Evolutionary conservation across 2,797 vertebrate genomes (phyloP).

Genomic region (Haliaeetus vocifer): DNA sequence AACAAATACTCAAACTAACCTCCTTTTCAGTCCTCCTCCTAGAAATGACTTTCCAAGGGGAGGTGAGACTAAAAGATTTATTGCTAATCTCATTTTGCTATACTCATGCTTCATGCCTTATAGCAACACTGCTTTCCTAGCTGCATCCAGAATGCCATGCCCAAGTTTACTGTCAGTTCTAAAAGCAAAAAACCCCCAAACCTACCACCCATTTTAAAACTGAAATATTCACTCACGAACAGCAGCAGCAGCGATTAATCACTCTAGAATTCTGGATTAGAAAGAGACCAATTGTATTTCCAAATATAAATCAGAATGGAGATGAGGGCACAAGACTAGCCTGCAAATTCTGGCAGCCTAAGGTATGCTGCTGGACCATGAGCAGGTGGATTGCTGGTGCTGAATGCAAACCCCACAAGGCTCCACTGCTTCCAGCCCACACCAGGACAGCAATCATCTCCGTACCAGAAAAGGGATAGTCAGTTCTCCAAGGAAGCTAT

Average conservation of each 20-base stretch:
- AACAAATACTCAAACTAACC: background rate
- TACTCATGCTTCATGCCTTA: background rate
- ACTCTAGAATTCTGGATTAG: background rate
- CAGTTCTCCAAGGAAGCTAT: background rate
- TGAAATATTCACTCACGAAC: background rate
- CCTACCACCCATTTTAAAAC: background rate
- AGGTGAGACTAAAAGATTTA: background rate
- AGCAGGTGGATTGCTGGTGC: background rate
- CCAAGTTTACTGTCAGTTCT: background rate
- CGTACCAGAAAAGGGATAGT: background rate
- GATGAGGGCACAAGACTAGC: background rate
- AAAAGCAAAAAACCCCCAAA: background rate
- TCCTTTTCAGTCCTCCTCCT: background rate
- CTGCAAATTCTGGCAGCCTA: background rate
- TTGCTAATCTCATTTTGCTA: background rate
- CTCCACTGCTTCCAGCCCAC: background rate
- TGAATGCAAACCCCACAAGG: background rate
- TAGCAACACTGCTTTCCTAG: background rate
- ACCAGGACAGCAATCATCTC: background rate
- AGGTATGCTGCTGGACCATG: background rate
- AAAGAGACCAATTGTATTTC: background rate
- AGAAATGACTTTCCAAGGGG: background rate
- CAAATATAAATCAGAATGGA: background rate
- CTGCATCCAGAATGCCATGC: background rate
- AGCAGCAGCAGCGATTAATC: background rate